These are phyloP conservation scores for Neopelma chrysocephalum DNA, from an alignment of 2,797 vertebrate genomes.

Conservation along the genomic window DNA sequence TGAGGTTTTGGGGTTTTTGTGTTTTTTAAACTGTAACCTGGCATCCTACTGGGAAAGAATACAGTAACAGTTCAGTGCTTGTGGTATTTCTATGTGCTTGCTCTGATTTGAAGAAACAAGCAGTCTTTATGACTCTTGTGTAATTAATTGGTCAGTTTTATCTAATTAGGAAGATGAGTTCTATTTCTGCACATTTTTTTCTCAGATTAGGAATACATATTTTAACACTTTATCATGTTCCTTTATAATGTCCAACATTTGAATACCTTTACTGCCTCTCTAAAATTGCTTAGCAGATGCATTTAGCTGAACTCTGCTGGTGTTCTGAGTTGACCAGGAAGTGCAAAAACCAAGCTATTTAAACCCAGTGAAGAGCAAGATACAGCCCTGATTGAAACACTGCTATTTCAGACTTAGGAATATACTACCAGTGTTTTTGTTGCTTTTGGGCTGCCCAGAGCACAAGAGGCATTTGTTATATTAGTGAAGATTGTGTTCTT, in stretches of 20 bases:
- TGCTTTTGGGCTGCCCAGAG: not conserved
- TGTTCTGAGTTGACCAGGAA: not conserved
- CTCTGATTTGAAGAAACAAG: not conserved
- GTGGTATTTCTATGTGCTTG: not conserved
- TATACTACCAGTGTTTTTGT: not conserved
- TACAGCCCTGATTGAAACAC: not conserved
- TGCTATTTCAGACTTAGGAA: not conserved
- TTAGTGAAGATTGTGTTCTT: not conserved
- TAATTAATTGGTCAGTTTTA: not conserved
- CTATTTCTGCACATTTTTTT: not conserved
- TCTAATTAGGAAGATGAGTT: not conserved
- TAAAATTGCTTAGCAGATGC: not conserved
- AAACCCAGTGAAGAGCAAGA: not conserved
- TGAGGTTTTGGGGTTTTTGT: not conserved
- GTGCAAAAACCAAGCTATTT: not conserved
- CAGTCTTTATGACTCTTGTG: not conserved
- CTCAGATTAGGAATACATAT: fast-evolving
- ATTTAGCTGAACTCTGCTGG: not conserved
- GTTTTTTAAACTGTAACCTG: not conserved
- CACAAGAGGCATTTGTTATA: not conserved
- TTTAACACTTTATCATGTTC: not conserved
- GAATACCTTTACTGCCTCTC: not conserved
- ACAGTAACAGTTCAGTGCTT: not conserved
- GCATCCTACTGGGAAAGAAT: not conserved
- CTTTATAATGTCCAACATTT: not conserved